Evolutionary conservation across 2,888 invertebrate genomes (phyloP), one percentile per base, ranked within the genome.

Genomic region (Lutraria lutraria): DNA sequence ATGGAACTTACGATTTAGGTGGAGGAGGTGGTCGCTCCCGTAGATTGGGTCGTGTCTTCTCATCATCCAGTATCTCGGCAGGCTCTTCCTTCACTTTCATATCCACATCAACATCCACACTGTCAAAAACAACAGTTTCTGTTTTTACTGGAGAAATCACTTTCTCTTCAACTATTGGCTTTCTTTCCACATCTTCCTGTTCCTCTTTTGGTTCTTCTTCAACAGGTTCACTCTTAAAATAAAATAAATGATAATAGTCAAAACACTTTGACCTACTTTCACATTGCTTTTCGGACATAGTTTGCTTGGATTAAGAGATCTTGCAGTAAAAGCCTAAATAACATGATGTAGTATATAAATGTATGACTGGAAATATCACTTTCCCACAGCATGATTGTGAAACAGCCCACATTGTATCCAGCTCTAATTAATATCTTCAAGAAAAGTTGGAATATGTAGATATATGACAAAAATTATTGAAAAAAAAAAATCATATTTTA

Each of bases 21-120:
- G 85, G 85, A 87, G 90, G 85, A 87, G 87, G 83, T 25, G 85
- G 88, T 86, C 88, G 82, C 85, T 92, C 88, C 88, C 89, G 90
- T 81, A 92, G 81, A 52, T 86, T 76, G 0, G 88, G 88, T 68
- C 88, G 85, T 34, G 83, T 29, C 25, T 54, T 72, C 19, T 85
- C 68, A 25, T 80, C 83, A 76, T 90, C 81, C 60, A 85, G 79
- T 15, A 60, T 43, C 85, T 89, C 88, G 10, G 56, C 79, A 16
- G 80, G 88, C 80, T 60, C 85, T 56, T 85, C 80, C 29, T 85
- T 85, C 25, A 85, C 85, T 29, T 81, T 85, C 21, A 85, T 63
- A 72, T 84, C 76, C 25, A 82, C 82, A 52, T 83, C 76, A 8
- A 85, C 80, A 56, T 85, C 85, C 34, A 80, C 54, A 54, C 31